These are phyloP conservation scores for Labia minor DNA, from an alignment of 2,888 invertebrate species.

Conservation along the genomic window DNA sequence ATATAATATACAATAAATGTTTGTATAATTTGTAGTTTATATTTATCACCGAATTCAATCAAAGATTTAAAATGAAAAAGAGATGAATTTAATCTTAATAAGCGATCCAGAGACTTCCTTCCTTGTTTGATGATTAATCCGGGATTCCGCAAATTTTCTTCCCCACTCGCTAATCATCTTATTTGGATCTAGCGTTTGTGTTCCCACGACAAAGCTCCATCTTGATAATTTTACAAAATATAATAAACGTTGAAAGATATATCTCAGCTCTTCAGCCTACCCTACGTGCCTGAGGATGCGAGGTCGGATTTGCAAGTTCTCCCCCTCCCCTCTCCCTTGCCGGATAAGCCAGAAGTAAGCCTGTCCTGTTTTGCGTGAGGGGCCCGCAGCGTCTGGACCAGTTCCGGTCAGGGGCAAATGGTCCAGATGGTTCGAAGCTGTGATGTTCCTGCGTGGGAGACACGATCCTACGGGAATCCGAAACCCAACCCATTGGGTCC, in stretches of 20 bases:
- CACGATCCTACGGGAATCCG: neutral
- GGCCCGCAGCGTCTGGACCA: neutral
- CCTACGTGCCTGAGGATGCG: neutral
- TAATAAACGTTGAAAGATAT: neutral
- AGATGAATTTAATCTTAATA: too few species aligned
- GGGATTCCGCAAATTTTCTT: too few species aligned
- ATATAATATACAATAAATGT: too few species aligned
- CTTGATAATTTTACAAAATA: constrained; percentile 2
- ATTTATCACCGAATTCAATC: too few species aligned
- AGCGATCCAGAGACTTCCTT: too few species aligned
- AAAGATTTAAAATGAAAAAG: too few species aligned
- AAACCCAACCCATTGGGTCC: neutral
- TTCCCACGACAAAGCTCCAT: neutral
- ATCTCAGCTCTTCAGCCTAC: neutral
- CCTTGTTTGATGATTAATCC: too few species aligned
- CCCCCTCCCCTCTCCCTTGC: neutral
- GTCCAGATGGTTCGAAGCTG: neutral
- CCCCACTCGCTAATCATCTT: too few species aligned
- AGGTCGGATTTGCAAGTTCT: neutral
- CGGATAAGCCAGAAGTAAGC: too few species aligned
- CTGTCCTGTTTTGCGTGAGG: neutral
- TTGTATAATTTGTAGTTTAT: too few species aligned
- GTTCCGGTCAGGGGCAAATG: neutral
- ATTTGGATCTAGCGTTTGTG: too few species aligned
- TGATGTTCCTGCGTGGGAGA: neutral